Base-by-base conservation (phyloP, 2,797 vertebrate genomes). In the Rhincodon typus region DNA sequence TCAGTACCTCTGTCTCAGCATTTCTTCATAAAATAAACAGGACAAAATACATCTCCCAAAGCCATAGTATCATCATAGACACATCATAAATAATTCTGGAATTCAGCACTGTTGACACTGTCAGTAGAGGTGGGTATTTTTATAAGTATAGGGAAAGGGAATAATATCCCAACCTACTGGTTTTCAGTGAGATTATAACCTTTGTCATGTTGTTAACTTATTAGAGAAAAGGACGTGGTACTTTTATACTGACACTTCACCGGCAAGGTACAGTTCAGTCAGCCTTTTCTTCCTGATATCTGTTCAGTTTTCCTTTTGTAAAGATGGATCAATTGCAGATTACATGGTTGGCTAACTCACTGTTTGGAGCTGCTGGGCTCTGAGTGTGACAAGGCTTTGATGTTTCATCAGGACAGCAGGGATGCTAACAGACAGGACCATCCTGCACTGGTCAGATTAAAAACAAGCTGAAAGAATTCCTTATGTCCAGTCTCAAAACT, bases 341-440 rank as follows among this genome's bases (percentile, higher is more conserved):
- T 90, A 90, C 62, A 90, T 62, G 87, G 86, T 88, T 88, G 86
- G 34, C 50, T 57, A 50, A 57, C 50, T 57, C 50, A 86, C 38
- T 50, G 42, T 34, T 88, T 57, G 86, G 87, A 34, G 53, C 50
- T 90, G 53, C 15, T 66, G 87, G 50, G 1, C 30, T 90, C 50
- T 88, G 87, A 57, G 30, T 90, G 87, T 30, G 12, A 34, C 50
- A 53, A 88, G 50, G 27, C 50, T 57, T 84, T 53, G 50, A 90
- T 90, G n/a, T 57, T 90, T 90, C 53, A 19, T 90, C 13, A 62
- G 53, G 27, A 90, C 53, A 62, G 25, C 13, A n/a, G 87, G 27
- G 53, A 90, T 90, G 30, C 17, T 90, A 90, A 90, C 87, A 90
- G 87, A 57, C 53, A 90, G 87, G 50, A n/a, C 87, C 53, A n/a